phyloP scores from a whole-genome alignment of 2,888 invertebrate species.

The Cantharis lateralis region DNA sequence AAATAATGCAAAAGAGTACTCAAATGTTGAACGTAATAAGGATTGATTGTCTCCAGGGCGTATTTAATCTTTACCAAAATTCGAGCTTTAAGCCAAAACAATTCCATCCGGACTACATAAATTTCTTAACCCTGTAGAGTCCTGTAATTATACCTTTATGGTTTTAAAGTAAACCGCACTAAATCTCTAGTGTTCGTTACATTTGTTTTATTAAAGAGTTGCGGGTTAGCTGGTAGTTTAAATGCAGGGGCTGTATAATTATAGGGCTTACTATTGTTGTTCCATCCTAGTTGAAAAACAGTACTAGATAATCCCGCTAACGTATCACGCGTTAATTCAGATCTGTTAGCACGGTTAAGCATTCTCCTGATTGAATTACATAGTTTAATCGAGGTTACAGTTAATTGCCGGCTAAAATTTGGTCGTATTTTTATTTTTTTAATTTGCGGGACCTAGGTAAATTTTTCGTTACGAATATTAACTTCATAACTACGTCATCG shows the following conservation, averaged over 20 bases:
- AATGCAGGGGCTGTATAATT: conserved; percentile 40
- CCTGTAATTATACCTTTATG: conserved; percentile 56
- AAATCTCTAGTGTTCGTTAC: conserved; percentile 48
- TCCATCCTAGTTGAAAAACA: conserved; percentile 14
- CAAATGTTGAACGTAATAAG: conserved; percentile 17
- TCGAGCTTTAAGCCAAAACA: conserved; percentile 37
- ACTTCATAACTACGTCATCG: conserved; percentile 21
- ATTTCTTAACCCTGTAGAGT: conserved; percentile 53
- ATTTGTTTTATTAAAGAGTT: conserved; percentile 45
- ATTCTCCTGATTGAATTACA: conserved; percentile 38
- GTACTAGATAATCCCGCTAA: conserved; percentile 8
- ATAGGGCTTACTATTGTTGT: conserved; percentile 40
- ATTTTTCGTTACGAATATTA: conserved; percentile 18
- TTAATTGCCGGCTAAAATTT: conserved; percentile 31
- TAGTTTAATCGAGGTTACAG: conserved; percentile 35
- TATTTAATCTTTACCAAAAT: conserved; percentile 28
- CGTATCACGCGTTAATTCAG: conserved; percentile 20
- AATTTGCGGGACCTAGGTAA: conserved; percentile 6
- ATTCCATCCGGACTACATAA: conserved; percentile 51
- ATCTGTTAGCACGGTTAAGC: conserved; percentile 22
- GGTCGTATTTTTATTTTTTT: conserved; percentile 1
- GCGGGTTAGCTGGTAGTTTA: conserved; percentile 39
- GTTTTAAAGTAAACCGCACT: conserved; percentile 54
- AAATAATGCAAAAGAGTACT: conserved; percentile 20
- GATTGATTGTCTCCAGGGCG: conserved; percentile 25